phyloP scores from a whole-genome alignment of 1,140 invertebrate species.

The Pogonomyrmex californicus region DNA sequence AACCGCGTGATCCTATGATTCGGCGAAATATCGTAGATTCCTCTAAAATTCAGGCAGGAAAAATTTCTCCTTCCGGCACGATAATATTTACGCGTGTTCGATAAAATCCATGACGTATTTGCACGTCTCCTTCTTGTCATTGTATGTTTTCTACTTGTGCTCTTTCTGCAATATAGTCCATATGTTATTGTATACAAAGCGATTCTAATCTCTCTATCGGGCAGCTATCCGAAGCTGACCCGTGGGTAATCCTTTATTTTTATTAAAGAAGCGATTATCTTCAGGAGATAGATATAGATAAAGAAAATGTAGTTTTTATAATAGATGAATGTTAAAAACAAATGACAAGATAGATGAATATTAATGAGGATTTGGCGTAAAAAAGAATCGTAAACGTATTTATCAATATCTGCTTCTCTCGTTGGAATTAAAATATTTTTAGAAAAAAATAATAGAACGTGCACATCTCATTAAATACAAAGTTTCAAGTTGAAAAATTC shows the following conservation, averaged over 20 bases:
- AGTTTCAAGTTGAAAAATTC: neutral
- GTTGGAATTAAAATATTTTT: neutral
- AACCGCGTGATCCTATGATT: neutral
- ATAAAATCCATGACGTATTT: neutral
- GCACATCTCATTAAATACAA: conserved; percentile 1
- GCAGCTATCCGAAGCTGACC: conserved; percentile 6
- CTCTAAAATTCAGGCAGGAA: neutral
- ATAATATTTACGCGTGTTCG: neutral
- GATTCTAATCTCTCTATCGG: conserved; percentile 10
- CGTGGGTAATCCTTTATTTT: neutral
- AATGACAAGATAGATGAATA: neutral
- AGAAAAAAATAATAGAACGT: neutral
- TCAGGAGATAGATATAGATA: neutral
- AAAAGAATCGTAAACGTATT: conserved; percentile 18
- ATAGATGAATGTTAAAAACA: neutral
- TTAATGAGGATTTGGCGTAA: neutral
- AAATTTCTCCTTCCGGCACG: neutral
- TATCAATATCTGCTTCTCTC: neutral
- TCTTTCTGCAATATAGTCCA: neutral
- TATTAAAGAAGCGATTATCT: neutral
- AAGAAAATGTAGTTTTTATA: neutral
- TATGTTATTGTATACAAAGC: neutral
- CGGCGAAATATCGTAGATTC: neutral
- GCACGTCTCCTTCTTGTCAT: neutral
- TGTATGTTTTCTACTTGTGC: neutral